Conservation (phyloP, 1,140 invertebrate genomes). For the Chionoecetes opilio region DNA sequence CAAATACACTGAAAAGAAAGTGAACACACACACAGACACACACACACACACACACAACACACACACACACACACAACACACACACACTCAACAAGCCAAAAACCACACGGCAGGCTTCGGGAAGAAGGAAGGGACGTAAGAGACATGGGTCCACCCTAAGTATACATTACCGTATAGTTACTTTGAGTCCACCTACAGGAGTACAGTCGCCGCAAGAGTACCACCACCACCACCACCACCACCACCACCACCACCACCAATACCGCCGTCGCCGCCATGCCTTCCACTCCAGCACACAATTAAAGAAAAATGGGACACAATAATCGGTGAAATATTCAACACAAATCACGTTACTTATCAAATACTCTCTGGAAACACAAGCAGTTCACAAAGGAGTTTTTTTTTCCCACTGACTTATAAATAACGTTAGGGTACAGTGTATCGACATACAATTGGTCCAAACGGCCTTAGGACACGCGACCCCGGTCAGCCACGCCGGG, state of each 20-base stretch:
- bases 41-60: slow-evolving; percentile 40
- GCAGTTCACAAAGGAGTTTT: slow-evolving; percentile 68
- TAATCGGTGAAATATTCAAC: slow-evolving; percentile 67
- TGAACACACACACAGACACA: slow-evolving; percentile 28
- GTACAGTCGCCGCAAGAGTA: neutral
- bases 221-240: neutral
- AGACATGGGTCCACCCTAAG: too few relatives aligned
- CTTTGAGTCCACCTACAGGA: neutral
- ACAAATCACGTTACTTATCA: slow-evolving; percentile 76
- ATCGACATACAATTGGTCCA: slow-evolving; percentile 77
- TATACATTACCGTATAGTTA: too few relatives aligned
- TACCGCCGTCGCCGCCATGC: neutral
- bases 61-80: slow-evolving; percentile 45
- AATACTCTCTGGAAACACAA: slow-evolving; percentile 68
- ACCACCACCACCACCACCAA: neutral
- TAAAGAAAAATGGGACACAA: slow-evolving; percentile 61
- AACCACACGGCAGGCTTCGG: neutral
- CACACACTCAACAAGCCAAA: slow-evolving; percentile 18
- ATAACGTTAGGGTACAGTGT: slow-evolving; percentile 68
- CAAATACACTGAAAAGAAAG: neutral
- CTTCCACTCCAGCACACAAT: slow-evolving; percentile 33
- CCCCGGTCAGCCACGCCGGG: neutral
- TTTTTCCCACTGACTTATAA: slow-evolving; percentile 75
- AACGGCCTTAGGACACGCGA: slow-evolving; percentile 70
- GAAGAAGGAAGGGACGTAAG: slow-evolving; percentile 37